phyloP scores from a whole-genome alignment of 2,888 invertebrate genomes.

The Nomada goodeniana region DNA sequence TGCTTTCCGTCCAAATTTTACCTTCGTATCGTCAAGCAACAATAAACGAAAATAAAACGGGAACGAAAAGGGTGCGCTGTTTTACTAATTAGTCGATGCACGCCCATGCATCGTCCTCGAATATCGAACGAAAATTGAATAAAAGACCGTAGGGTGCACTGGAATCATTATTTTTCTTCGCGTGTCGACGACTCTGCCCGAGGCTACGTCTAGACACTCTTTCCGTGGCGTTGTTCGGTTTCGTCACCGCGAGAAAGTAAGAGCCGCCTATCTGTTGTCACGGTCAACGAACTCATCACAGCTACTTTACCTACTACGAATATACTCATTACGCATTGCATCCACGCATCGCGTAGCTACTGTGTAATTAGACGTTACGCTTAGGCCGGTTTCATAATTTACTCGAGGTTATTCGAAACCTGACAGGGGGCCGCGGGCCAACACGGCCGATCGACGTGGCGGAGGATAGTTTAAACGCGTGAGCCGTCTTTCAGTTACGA shows the following conservation, averaged over 20 bases:
- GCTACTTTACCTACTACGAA: constrained; percentile 65
- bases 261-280: constrained; percentile 72
- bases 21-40: neutral
- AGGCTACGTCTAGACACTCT: constrained; percentile 36
- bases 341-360: constrained; percentile 44
- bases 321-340: constrained; percentile 54
- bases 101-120: neutral
- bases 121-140: constrained; percentile 10
- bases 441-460: neutral
- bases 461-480: neutral
- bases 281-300: constrained; percentile 75
- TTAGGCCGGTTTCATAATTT: constrained; percentile 14
- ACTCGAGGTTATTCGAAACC: neutral
- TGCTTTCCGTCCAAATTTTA: constrained; percentile 53
- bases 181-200: constrained; percentile 20
- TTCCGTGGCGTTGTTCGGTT: constrained; percentile 32
- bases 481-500: neutral
- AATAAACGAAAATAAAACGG: neutral
- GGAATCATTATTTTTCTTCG: constrained; percentile 35
- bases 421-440: neutral
- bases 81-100: no score
- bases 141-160: constrained; percentile 18
- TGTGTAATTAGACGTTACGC: constrained; percentile 46
- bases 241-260: constrained; percentile 73
- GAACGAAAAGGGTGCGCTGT: neutral